A percentile compares a stretch with the other conserved stretches of the same genome.
phyloP scores from a whole-genome alignment of 2,797 vertebrate species.

The Manis pentadactyla region DNA sequence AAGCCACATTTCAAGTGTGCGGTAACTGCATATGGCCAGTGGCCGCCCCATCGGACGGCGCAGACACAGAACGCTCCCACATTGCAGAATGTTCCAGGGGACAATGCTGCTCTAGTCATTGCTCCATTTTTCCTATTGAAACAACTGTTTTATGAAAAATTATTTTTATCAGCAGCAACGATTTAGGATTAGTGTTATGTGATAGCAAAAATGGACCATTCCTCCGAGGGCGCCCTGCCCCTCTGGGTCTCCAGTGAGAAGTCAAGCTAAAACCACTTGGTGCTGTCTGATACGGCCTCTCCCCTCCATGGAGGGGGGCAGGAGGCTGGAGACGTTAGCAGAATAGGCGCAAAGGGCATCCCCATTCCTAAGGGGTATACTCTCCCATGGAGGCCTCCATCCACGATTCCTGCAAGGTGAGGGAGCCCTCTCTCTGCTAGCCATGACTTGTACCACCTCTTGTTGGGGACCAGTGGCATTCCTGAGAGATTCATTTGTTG shows the following conservation, averaged over 20 bases:
- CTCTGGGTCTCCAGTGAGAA: neutral
- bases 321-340: neutral
- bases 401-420: neutral
- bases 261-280: neutral
- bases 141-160: neutral
- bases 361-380: no score
- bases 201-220: neutral
- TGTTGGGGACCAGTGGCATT: neutral
- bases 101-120: neutral
- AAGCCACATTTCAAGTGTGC: neutral
- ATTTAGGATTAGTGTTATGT: neutral
- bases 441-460: neutral
- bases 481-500: neutral
- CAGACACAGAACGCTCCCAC: neutral
- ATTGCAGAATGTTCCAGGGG: neutral
- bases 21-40: fast-evolving
- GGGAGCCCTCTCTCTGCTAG: neutral
- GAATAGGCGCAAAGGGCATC: neutral
- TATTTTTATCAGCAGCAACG: neutral
- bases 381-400: neutral
- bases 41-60: neutral
- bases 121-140: neutral
- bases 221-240: neutral
- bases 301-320: fast-evolving
- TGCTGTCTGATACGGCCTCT: fast-evolving